Evolutionary conservation across 2,797 vertebrate genomes (phyloP).

Genomic region (Bradypodion ventrale): DNA sequence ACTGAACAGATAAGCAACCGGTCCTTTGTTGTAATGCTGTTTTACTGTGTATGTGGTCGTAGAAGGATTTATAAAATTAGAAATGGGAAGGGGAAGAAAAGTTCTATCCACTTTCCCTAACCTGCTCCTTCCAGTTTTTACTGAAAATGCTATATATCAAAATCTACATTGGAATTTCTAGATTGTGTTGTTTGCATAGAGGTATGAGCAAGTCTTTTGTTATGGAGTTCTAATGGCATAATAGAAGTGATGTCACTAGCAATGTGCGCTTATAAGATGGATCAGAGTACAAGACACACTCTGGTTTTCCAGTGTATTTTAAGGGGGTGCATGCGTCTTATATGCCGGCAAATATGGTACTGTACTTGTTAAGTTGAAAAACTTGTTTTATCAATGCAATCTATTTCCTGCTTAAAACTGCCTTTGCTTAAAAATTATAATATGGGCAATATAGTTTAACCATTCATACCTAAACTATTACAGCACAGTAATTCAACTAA

Average conservation of each 20-base stretch:
- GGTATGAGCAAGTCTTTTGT: no score
- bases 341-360: no score
- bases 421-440: slow-evolving; percentile 59
- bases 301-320: no score
- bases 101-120: not conserved
- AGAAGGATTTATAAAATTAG: not conserved
- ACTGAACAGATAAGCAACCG: no score
- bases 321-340: no score
- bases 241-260: no score
- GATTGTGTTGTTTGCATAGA: not conserved
- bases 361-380: slow-evolving; percentile 30
- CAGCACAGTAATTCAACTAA: slow-evolving; percentile 58
- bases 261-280: no score
- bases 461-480: slow-evolving; percentile 34
- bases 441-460: slow-evolving; percentile 14
- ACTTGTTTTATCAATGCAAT: slow-evolving; percentile 38
- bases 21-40: not conserved
- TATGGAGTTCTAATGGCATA: no score
- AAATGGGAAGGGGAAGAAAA: not conserved
- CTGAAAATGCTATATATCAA: not conserved
- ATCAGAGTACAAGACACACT: no score
- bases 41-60: not conserved
- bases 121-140: not conserved
- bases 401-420: slow-evolving; percentile 54
- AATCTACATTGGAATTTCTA: no score